phyloP scores from a whole-genome alignment of 2,797 vertebrate species.

The Muscicapa comitata region DNA sequence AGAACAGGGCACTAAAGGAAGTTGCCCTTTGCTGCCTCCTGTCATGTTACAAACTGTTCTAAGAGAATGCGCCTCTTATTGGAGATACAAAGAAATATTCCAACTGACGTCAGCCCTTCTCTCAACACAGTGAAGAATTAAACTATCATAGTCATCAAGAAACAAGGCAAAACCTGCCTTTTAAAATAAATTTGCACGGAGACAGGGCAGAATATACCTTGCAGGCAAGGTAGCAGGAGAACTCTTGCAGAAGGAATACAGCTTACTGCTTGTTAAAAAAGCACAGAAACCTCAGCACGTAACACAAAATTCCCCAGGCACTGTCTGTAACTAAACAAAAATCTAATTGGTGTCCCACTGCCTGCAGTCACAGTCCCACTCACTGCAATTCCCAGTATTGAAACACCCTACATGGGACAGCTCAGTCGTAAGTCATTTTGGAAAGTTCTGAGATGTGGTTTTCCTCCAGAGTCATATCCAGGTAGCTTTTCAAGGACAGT shows the following conservation, averaged over 20 bases:
- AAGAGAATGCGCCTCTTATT: not conserved
- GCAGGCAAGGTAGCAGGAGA: not conserved
- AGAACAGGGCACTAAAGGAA: not conserved
- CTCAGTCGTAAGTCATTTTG: not conserved
- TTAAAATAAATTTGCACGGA: not conserved
- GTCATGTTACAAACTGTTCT: not conserved
- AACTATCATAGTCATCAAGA: not conserved
- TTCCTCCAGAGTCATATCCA: not conserved
- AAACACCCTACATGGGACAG: not conserved
- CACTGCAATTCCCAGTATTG: not conserved
- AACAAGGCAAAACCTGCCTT: not conserved
- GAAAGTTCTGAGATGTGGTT: not conserved
- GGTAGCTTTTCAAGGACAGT: not conserved
- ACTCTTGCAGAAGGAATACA: not conserved
- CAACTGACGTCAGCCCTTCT: not conserved
- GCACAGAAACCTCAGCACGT: not conserved
- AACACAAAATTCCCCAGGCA: not conserved
- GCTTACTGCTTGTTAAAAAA: not conserved
- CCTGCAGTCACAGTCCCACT: not conserved
- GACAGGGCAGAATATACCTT: not conserved
- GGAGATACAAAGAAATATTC: not conserved
- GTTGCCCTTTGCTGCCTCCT: not conserved
- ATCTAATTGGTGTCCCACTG: not conserved
- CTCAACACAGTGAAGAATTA: not conserved
- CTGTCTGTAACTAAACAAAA: not conserved